Evolutionary conservation across 2,797 vertebrate genomes (phyloP).

Genomic region (Philypnodon macrostomus): DNA sequence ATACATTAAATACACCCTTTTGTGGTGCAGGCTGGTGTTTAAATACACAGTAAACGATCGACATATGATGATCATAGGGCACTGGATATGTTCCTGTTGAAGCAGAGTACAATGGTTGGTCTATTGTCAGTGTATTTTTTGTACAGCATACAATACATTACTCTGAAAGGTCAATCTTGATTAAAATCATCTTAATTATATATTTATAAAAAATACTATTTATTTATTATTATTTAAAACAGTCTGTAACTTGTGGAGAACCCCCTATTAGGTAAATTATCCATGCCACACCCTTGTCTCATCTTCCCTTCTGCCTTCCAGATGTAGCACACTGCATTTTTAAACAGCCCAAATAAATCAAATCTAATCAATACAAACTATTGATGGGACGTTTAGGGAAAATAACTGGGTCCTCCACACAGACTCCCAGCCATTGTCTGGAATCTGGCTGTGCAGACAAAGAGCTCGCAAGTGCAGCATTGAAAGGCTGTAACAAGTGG

Average conservation of each 20-base stretch:
- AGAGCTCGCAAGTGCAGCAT: slow-evolving; percentile 38
- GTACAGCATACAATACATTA: no score
- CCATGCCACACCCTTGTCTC: slow-evolving; percentile 64
- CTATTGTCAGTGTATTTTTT: slow-evolving; percentile 21
- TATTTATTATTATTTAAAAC: no score
- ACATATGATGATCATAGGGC: no score
- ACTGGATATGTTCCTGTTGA: slow-evolving; percentile 1
- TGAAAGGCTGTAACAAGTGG: slow-evolving; percentile 37
- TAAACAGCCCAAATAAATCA: slow-evolving; percentile 31
- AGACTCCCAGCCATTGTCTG: slow-evolving; percentile 54
- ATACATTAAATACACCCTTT: slow-evolving; percentile 6
- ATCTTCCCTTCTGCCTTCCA: slow-evolving; percentile 12
- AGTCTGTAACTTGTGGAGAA: background rate
- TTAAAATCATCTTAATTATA: no score
- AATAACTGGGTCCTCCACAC: slow-evolving; percentile 16
- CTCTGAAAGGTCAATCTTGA: no score
- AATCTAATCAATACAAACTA: slow-evolving; percentile 51
- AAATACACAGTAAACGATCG: no score
- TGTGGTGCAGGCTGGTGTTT: background rate
- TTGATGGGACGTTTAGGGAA: slow-evolving; percentile 30
- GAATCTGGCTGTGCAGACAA: slow-evolving; percentile 56
- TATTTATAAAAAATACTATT: no score
- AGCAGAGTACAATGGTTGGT: slow-evolving; percentile 29
- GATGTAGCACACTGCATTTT: slow-evolving; percentile 29
- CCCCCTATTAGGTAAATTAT: slow-evolving; percentile 39